Conservation (phyloP, 2,888 invertebrate genomes). For the Euspilapteryx auroguttella region DNA sequence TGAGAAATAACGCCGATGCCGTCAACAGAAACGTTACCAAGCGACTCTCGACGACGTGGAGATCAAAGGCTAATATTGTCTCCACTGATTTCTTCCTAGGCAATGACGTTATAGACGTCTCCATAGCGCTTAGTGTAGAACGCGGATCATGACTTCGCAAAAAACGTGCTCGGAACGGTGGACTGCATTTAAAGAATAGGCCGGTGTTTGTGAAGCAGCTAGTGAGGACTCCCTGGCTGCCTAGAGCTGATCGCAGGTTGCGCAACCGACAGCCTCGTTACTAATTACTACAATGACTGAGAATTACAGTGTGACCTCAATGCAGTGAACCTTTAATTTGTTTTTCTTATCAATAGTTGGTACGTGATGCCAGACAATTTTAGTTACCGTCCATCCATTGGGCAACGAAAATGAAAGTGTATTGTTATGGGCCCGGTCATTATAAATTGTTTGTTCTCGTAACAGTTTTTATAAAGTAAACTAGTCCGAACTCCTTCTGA, state of each 20-base stretch:
- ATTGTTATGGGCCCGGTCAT: too few relatives aligned
- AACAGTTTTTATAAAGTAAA: slow-evolving; percentile 7
- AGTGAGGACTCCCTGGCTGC: slow-evolving; percentile 6
- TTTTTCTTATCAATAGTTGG: too few relatives aligned
- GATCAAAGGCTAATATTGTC: slow-evolving; percentile 68
- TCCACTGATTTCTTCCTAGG: slow-evolving; percentile 74
- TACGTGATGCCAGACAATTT: too few relatives aligned
- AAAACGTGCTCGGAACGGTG: slow-evolving; percentile 24
- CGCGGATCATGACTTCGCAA: slow-evolving; percentile 44
- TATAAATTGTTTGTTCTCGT: too few relatives aligned
- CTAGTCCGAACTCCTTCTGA: slow-evolving; percentile 32
- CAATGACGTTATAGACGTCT: slow-evolving; percentile 70
- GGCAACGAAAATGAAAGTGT: too few relatives aligned
- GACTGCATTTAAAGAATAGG: slow-evolving; percentile 20
- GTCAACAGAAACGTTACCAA: slow-evolving; percentile 71
- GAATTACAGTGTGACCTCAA: too few relatives aligned
- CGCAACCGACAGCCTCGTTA: too few relatives aligned
- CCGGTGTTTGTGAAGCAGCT: slow-evolving; percentile 6
- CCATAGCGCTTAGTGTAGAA: slow-evolving; percentile 55
- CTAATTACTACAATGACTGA: too few relatives aligned
- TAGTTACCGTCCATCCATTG: too few relatives aligned
- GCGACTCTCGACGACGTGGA: slow-evolving; percentile 70
- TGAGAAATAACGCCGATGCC: slow-evolving; percentile 65
- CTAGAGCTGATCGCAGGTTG: too few relatives aligned
- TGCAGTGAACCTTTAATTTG: too few relatives aligned